Conservation (phyloP, 1,140 invertebrate species). For the Drosophila prosaltans region DNA sequence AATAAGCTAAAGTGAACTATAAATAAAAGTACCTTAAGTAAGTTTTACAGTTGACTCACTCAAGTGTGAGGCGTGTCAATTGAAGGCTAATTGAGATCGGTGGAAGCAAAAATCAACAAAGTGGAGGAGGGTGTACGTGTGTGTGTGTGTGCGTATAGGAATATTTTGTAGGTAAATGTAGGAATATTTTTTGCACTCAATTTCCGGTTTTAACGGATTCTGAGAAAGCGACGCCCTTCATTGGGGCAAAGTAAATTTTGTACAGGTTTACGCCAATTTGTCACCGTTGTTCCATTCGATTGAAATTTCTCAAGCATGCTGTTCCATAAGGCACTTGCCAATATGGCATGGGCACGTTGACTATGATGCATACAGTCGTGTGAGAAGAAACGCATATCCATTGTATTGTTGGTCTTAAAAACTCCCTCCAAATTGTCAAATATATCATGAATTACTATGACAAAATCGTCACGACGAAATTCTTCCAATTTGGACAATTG, state of each 20-base stretch:
- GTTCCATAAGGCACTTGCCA: constrained; percentile 85
- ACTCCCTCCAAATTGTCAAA: constrained; percentile 83
- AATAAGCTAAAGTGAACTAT: constrained; percentile 54
- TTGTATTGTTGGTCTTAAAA: constrained; percentile 65
- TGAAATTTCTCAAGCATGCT: constrained; percentile 84
- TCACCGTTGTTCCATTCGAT: not conserved
- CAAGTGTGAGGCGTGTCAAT: constrained; percentile 56
- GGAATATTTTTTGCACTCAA: not conserved
- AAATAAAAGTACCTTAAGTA: constrained; percentile 47
- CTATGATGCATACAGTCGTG: constrained; percentile 89
- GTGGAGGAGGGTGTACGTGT: not conserved
- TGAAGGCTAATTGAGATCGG: constrained; percentile 32
- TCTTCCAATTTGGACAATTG: constrained; percentile 69
- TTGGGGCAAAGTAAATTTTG: constrained; percentile 31
- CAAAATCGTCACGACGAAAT: constrained; percentile 84
- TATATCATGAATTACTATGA: constrained; percentile 85
- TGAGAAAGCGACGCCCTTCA: constrained; percentile 21
- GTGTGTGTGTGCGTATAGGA: constrained; percentile 6
- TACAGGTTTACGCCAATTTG: constrained; percentile 29
- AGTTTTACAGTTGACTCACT: constrained; percentile 51
- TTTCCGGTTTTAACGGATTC: constrained; percentile 25
- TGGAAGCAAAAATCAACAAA: no score
- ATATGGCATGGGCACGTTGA: constrained; percentile 85
- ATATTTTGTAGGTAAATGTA: no score
- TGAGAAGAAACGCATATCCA: constrained; percentile 86